A percentile compares a stretch with the other conserved stretches of the same genome.
phyloP scores from a whole-genome alignment of 2,888 invertebrate species.

The Eilema caniola region DNA sequence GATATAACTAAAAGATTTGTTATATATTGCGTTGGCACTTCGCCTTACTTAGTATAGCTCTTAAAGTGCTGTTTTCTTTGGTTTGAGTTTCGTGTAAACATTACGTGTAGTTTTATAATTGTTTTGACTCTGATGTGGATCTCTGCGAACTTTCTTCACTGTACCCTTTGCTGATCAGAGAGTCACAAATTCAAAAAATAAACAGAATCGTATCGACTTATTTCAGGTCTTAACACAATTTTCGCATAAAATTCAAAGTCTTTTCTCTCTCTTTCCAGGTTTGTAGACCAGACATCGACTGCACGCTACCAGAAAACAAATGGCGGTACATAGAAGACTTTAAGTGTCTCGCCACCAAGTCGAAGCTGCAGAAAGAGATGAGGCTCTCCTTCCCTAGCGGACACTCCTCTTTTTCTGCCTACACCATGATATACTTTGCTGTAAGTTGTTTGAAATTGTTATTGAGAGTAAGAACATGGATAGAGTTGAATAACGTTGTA shows the following conservation, averaged over 20 bases:
- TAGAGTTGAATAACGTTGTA: too few species aligned
- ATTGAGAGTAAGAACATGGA: not conserved
- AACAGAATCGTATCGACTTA: too few species aligned
- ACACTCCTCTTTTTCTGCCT: constrained; percentile 96
- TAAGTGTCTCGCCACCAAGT: constrained; percentile 86
- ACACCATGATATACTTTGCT: constrained; percentile 94
- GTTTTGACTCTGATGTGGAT: too few species aligned
- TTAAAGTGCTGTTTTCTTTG: too few species aligned
- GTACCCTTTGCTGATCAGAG: too few species aligned
- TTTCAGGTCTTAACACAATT: not conserved
- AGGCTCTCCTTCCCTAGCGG: constrained; percentile 96
- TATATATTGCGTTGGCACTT: too few species aligned
- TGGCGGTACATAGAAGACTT: constrained; percentile 91
- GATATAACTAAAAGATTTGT: too few species aligned
- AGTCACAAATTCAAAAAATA: too few species aligned
- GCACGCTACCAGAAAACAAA: constrained; percentile 85
- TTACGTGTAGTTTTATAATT: too few species aligned
- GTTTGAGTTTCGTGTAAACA: too few species aligned
- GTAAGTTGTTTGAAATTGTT: constrained; percentile 87
- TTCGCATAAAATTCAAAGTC: not conserved
- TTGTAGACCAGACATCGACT: constrained; percentile 92
- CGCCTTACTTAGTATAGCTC: too few species aligned
- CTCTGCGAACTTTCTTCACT: too few species aligned
- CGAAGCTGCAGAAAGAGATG: constrained; percentile 90
- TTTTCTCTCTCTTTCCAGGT: constrained; percentile 80